Evolutionary conservation across 2,113 vertebrate genomes (phyloP), one percentile per base, ranked within the genome.

Genomic region (Camarhynchus parvulus): DNA sequence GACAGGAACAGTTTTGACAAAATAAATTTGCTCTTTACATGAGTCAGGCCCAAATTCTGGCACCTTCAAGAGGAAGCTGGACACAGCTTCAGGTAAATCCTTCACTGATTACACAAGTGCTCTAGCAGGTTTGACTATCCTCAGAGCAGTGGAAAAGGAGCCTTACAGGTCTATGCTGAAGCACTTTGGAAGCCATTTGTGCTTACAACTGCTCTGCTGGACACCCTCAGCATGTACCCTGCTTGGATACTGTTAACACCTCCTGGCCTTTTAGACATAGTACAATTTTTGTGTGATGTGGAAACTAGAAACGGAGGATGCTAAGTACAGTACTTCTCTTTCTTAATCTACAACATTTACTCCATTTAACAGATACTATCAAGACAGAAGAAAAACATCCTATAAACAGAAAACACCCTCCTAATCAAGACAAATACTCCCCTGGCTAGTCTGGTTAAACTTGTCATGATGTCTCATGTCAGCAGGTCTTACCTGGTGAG

Each of bases 391-490:
- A 69, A 78, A 81, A 93, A 76, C 58, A 69, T 50, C 50, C 42
- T 47, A 69, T 61, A 59, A 76, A 79, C 24, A 55, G 79, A 93
- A 73, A 2, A 0, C 68, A 92, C 64, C 61, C 59, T 81, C 50
- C 30, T 50, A 59, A 79, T 74, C 50, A 80, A 77, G 68, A 47
- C 3, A 35, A 76, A 59, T 35, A 42, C 50, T 50, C 11, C 39
- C 63, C 63, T 37, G 46, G 50, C 52, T 76, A 66, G 42, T 92
- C 93, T 86, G 56, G 93, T 91, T 88, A 90, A 88, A 88, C 79
- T 61, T 80, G 92, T 53, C 46, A 41, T 5, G 13, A 56, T 15
- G 35, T 73, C 31, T 82, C 87, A 46, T 2, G 10, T 44, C 70
- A 83, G 59, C 42, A 58, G 6, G 21, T 70, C 63, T 77, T 55